Base-by-base conservation (phyloP, 2,888 invertebrate genomes). In the Mactromeris polynyma region DNA sequence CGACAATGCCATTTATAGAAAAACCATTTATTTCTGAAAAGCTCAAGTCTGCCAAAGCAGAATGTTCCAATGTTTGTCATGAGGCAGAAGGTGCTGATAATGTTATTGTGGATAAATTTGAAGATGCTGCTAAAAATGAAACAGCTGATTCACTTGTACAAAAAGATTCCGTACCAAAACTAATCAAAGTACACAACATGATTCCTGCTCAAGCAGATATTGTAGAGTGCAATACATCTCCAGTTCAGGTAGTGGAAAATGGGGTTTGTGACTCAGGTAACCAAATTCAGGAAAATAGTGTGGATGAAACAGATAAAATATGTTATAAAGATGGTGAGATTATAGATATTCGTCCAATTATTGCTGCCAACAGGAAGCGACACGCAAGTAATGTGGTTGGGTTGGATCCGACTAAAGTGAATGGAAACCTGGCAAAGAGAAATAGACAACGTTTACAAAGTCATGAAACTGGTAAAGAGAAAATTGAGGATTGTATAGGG, bases 271-370 rank as follows among this genome's bases (percentile, higher is more conserved):
- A 83, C n/a, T 80, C 33, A 38, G 79, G 46, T 19, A 78, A 79
- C 40, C 33, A 58, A 26, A 69, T 42, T 26, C 26, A 64, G n/a
- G 51, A n/a, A 14, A 38, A 58, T 36, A 26, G 64, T 9, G n/a
- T 11, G 11, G 92, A 92, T 83, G 92, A 92, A 87, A 86, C 89
- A 17, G 92, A 92, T 73, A 89, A 79, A 38, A 36, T 92, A 11
- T 1, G 51, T 21, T 83, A 58, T 64, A 54, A 77, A n/a, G 79
- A 79, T 33, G 83, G 86, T 80, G 92, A 88, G 40, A 83, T 92
- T 58, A 89, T 92, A 19, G 92, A 92, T 80, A 82, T 92, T 19
- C 86, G 90, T 31, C 90, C 92, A 42, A 89, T 92, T 40, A 92
- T 92, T 38, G 88, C 86, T 69, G 89, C 90, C 0, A 92, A 90